A percentile compares a stretch with the other conserved stretches of the same genome.
Conservation (phyloP, 2,113 vertebrate species). For the Sorex araneus region DNA sequence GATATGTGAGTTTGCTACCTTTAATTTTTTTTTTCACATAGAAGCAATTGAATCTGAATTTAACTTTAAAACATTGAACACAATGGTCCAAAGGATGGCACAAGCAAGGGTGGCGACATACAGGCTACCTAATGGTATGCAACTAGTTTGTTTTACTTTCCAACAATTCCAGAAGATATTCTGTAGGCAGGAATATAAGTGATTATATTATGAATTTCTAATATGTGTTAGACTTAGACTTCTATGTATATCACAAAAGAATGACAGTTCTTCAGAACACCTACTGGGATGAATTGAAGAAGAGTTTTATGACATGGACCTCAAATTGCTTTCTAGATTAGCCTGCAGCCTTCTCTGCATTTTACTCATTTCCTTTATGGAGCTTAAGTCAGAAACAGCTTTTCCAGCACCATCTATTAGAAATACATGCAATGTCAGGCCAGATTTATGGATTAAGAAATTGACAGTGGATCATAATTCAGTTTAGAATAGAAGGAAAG, state of each 20-base stretch:
- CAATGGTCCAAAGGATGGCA: background rate
- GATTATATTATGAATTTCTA: background rate
- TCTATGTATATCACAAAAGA: background rate
- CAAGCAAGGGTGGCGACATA: background rate
- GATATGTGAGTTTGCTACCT: background rate
- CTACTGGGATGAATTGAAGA: slow-evolving; percentile 58
- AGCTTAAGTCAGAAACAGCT: slow-evolving; percentile 68
- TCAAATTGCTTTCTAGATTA: slow-evolving; percentile 75
- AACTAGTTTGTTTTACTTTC: background rate
- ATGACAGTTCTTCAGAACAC: slow-evolving; percentile 43
- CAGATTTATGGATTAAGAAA: slow-evolving; percentile 76
- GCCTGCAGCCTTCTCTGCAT: slow-evolving; percentile 70
- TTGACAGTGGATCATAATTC: slow-evolving; percentile 76
- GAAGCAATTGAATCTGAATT: background rate
- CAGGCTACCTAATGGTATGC: background rate
- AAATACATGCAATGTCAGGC: slow-evolving; percentile 71
- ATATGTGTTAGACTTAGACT: background rate
- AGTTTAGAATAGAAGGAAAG: slow-evolving; percentile 59
- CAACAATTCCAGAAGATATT: background rate
- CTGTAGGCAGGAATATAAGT: background rate
- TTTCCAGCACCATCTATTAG: slow-evolving; percentile 75
- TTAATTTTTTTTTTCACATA: background rate
- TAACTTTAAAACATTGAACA: background rate
- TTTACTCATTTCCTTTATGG: slow-evolving; percentile 77
- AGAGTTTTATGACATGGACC: slow-evolving; percentile 32